Conservation (phyloP, 2,888 invertebrate genomes). For the Scaptomyza polygonia region DNA sequence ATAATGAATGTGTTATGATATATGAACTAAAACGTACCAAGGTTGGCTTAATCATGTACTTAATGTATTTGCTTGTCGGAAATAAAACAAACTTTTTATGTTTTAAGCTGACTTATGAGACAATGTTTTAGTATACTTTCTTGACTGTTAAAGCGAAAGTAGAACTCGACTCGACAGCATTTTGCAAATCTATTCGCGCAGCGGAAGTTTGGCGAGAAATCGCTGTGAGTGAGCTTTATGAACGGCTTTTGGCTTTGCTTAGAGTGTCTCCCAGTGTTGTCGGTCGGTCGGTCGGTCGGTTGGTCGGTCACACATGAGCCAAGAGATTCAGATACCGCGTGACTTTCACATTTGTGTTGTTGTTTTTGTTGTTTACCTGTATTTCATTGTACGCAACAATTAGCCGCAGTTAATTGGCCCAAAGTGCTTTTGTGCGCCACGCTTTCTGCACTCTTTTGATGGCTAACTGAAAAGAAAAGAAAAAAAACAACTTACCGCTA, state of each 20-base stretch:
- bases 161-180: constrained; percentile 69
- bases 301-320: constrained; percentile 27
- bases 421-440: constrained; percentile 74
- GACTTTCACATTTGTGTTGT: constrained; percentile 73
- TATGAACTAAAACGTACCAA: neutral
- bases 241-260: constrained; percentile 17
- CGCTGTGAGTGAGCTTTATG: constrained; percentile 62
- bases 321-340: constrained; percentile 13
- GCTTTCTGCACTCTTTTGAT: constrained; percentile 69
- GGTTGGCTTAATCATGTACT: neutral
- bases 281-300: neutral
- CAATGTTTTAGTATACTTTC: constrained; percentile 37
- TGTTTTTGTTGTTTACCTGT: constrained; percentile 13
- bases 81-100: constrained; percentile 7
- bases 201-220: constrained; percentile 73
- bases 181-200: constrained; percentile 56
- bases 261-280: constrained; percentile 8
- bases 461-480: too few relatives aligned
- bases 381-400: constrained; percentile 68
- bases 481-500: constrained; percentile 53
- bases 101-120: constrained; percentile 29
- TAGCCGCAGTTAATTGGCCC: constrained; percentile 78
- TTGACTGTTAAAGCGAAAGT: constrained; percentile 66
- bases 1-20: neutral
- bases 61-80: neutral